phyloP scores from a whole-genome alignment of 2,888 invertebrate genomes.

The Patella depressa region DNA sequence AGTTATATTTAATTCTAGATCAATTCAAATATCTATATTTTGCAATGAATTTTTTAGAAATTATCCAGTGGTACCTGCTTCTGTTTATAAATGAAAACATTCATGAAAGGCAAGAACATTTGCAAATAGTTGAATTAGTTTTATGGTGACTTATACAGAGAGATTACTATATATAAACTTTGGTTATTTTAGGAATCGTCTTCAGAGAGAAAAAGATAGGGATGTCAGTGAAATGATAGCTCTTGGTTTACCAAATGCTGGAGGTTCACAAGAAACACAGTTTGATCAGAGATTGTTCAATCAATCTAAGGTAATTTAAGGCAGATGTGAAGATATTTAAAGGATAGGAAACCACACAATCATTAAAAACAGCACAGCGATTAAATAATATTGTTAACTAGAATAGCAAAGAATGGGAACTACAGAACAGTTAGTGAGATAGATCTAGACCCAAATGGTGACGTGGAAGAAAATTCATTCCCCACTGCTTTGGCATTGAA shows the following conservation, averaged over 20 bases:
- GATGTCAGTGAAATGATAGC: conserved; percentile 99
- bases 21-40: neutral
- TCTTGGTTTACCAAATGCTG: conserved; percentile 88
- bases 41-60: no score
- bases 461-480: no score
- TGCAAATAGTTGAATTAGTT: no score
- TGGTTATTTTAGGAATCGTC: conserved; percentile 77
- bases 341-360: no score
- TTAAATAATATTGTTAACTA: neutral
- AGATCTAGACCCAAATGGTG: no score
- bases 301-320: conserved; percentile 75
- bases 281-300: conserved; percentile 98
- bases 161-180: neutral
- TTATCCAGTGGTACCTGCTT: no score
- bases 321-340: no score
- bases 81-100: no score
- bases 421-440: neutral
- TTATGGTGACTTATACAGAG: neutral
- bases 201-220: conserved; percentile 81
- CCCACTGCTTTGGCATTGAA: no score
- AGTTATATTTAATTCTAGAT: neutral
- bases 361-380: neutral
- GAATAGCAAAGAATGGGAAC: neutral
- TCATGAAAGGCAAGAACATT: no score
- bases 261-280: conserved; percentile 79